Base-by-base conservation (phyloP, 2,888 invertebrate species). In the Tribolium freemani region DNA sequence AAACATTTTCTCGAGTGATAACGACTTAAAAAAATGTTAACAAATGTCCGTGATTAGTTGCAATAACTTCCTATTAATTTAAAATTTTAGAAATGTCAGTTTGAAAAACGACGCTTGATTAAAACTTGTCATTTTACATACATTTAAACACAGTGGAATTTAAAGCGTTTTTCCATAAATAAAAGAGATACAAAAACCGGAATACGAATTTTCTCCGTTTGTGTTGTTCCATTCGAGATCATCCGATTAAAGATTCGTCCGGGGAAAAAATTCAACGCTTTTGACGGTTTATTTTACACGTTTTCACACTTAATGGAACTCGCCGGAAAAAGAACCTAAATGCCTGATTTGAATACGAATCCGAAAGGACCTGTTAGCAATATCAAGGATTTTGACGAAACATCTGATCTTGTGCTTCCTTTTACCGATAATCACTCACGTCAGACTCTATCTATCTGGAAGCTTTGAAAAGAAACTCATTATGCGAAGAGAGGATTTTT, bases 391-490 rank as follows among this genome's bases (percentile, higher is more conserved):
- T 60, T 60, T 48, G 51, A 48, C 51, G 3, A 51, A 64, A 11
- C 63, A 64, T 38, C 63, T 51, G 63, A 64, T 64, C 63, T 53
- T 38, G 26, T 53, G 8, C 48, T 38, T 51, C 16, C 38, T 60
- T 58, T 63, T 63, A 13, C 63, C 63, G 48, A 63, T 63, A 61
- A 61, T 61, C 61, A 51, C 63, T 50, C 63, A 51, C 48, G 31
- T 48, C 46, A 46, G 48, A 30, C 11, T 46, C 60, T 46, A 26
- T n/a, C n/a, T 21, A 63, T 63, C 50, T 50, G 16, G 31, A 45
- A 16, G 26, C 46, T 26, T 45, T n/a, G n/a, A 64, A 67, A 57
- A 26, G 48, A 46, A 67, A 57, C 67, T 67, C 67, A 67, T 67
- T 67, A 67, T n/a, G 30, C 30, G 50, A 57, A 57, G 16, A 57